A percentile compares a stretch with the other conserved stretches of the same genome.
Conservation (phyloP, 2,888 invertebrate species). For the Cyclophora albipunctata region DNA sequence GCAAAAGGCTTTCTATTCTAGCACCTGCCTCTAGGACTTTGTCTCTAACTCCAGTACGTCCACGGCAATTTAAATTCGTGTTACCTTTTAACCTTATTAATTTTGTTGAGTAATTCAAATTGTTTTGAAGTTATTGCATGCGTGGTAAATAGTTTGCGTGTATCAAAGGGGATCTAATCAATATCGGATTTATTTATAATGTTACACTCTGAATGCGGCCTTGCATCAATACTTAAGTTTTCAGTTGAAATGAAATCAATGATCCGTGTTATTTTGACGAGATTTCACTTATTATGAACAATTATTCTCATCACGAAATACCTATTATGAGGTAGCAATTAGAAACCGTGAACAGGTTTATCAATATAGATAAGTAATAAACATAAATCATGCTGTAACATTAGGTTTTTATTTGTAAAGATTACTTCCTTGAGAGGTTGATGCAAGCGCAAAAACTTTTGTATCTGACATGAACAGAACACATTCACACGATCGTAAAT, state of each 20-base stretch:
- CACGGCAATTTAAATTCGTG: slow-evolving; percentile 56
- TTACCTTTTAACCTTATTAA: slow-evolving; percentile 61
- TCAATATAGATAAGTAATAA: too few species aligned
- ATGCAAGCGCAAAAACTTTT: slow-evolving; percentile 21
- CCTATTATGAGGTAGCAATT: slow-evolving; percentile 37
- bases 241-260: slow-evolving; percentile 52
- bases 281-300: slow-evolving; percentile 60
- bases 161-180: slow-evolving; percentile 19
- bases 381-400: background rate
- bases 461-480: slow-evolving; percentile 22
- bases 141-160: slow-evolving; percentile 7
- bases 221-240: slow-evolving; percentile 45
- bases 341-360: slow-evolving; percentile 19
- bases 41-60: slow-evolving; percentile 25
- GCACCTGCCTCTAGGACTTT: slow-evolving; percentile 50
- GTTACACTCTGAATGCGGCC: slow-evolving; percentile 57
- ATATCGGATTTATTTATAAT: slow-evolving; percentile 45
- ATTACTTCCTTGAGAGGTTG: slow-evolving; percentile 27
- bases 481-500: slow-evolving; percentile 30
- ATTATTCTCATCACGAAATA: slow-evolving; percentile 44
- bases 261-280: slow-evolving; percentile 50
- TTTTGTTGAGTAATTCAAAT: slow-evolving; percentile 37
- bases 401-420: slow-evolving; percentile 22
- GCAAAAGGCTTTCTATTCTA: slow-evolving; percentile 71
- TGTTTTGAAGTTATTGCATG: slow-evolving; percentile 6